Base-by-base conservation (phyloP, 2,113 vertebrate genomes). In the Castor canadensis region DNA sequence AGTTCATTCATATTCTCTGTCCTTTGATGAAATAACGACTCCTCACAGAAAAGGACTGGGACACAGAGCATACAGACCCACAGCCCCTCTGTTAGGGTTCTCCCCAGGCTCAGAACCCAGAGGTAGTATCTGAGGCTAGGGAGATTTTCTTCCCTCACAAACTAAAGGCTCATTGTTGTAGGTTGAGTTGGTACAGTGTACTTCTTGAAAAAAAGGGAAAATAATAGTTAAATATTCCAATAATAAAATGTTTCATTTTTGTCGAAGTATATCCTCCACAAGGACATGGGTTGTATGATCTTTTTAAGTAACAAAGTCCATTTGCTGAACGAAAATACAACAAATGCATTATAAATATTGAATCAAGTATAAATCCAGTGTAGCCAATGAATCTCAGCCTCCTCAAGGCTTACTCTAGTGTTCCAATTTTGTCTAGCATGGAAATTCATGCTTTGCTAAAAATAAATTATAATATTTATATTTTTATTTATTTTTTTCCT, bases 51-150 rank as follows among this genome's bases (percentile, higher is more conserved):
- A 71, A 35, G 6, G 24, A 10, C 9, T 69, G 32, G 58, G 12
- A 9, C 26, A 2, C 4, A 24, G 64, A 28, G 12, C 10, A 20
- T n/a, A 40, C 13, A 17, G 11, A 67, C 6, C n/a, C 56, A 6
- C 0, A 56, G 22, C 32, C 28, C n/a, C 5, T 10, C 24, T 30
- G 12, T 1, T 19, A 6, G 6, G 6, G 15, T 28, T 9, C 6
- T 56, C 6, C 11, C 2, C n/a, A 47, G 54, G 62, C n/a, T 56
- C 30, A 79, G 72, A 40, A 69, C 58, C 47, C 30, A 52, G 17
- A 35, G 73, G 35, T n/a, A 26, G 15, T 62, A 47, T 22, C 12
- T 32, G 28, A 52, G 56, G 6, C 13, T 28, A 40, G 62, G 28
- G 30, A 43, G 26, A 40, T 38, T 40, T 67, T 32, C 35, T 84